Conservation (phyloP, 1,140 invertebrate genomes). For the Eufriesea mexicana region DNA sequence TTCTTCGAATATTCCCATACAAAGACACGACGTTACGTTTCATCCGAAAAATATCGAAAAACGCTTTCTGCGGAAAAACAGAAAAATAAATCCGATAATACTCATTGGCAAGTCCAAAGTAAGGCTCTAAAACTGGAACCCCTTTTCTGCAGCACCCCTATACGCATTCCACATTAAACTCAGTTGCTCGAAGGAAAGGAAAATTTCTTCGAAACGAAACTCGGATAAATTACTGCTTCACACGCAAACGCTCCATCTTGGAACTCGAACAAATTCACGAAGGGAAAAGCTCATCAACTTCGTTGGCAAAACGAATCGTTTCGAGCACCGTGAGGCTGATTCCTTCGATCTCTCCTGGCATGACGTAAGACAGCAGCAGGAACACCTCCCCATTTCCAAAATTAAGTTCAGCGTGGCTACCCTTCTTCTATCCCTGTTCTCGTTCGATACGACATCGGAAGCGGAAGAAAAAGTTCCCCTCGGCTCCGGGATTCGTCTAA, state of each 20-base stretch:
- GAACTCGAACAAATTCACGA: neutral
- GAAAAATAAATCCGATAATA: too few species aligned
- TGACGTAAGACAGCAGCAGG: neutral
- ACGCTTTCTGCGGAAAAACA: too few species aligned
- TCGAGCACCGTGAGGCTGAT: neutral
- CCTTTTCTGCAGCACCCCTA: too few species aligned
- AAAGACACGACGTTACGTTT: too few species aligned
- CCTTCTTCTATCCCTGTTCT: neutral
- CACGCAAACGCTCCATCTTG: neutral
- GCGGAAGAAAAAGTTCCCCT: neutral
- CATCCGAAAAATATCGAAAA: too few species aligned
- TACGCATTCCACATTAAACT: neutral
- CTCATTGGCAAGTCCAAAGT: too few species aligned
- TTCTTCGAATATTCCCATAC: too few species aligned
- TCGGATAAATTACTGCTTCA: neutral
- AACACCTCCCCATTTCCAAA: neutral
- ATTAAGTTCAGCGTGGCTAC: neutral
- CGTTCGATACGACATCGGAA: neutral
- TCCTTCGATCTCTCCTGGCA: too few species aligned
- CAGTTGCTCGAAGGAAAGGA: neutral
- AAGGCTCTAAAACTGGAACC: too few species aligned
- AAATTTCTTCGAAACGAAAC: neutral
- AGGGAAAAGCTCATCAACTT: neutral
- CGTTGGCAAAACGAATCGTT: neutral
- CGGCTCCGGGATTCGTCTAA: slow-evolving; percentile 8